phyloP scores from a whole-genome alignment of 92 coral and sea anemone species.

The Palythoa grandis region DNA sequence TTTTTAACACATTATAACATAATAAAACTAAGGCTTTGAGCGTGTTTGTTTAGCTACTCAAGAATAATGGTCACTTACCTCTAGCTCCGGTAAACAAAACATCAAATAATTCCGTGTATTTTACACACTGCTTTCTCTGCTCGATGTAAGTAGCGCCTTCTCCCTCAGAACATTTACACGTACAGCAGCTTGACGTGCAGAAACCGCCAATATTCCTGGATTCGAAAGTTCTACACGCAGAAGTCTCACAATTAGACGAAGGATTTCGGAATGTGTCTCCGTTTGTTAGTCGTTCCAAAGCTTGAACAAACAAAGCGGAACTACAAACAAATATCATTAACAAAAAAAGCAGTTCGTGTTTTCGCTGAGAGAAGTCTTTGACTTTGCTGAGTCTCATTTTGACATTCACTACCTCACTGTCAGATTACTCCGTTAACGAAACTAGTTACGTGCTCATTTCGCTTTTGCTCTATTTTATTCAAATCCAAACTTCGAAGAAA shows the following conservation, averaged over 20 bases:
- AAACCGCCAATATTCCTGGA: not conserved
- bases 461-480: not conserved
- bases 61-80: not conserved
- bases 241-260: not conserved
- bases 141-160: not conserved
- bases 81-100: not conserved
- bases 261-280: conserved; percentile 29
- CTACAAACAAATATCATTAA: not conserved
- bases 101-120: not conserved
- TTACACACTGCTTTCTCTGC: conserved; percentile 23
- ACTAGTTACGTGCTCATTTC: not conserved
- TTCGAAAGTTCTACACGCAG: not conserved
- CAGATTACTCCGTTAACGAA: too few relatives aligned
- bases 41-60: too few relatives aligned
- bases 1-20: too few relatives aligned
- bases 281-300: conserved; percentile 14
- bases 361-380: not conserved
- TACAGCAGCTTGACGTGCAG: conserved; percentile 18
- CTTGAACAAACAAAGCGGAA: conserved; percentile 6
- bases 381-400: not conserved
- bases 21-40: too few relatives aligned
- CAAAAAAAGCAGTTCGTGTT: not conserved
- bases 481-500: not conserved
- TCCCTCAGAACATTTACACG: conserved; percentile 6
- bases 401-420: not conserved